Evolutionary conservation across 2,888 invertebrate species (phyloP).

Genomic region (Gari tellinella): DNA sequence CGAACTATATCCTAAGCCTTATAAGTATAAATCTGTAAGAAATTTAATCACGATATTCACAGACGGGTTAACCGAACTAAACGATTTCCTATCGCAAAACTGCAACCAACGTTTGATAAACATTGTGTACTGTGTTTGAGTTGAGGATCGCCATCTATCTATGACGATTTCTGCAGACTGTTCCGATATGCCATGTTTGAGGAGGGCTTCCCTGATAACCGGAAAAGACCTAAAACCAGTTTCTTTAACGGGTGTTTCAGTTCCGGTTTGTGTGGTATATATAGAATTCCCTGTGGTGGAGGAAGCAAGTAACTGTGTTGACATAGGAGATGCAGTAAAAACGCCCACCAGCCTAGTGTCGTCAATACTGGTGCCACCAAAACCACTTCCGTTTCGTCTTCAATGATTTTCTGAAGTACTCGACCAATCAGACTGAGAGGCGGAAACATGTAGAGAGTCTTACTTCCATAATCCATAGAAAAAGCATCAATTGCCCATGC

Average conservation of each 20-base stretch:
- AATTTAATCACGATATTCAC: slow-evolving; percentile 6
- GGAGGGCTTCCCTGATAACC: not conserved
- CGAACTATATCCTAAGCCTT: slow-evolving; percentile 40
- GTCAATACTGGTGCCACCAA: slow-evolving; percentile 28
- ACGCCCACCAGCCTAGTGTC: slow-evolving; percentile 31
- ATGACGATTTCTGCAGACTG: too few species aligned
- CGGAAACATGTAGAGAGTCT: slow-evolving; percentile 25
- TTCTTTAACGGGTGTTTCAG: slow-evolving; percentile 19
- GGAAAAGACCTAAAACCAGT: slow-evolving; percentile 27
- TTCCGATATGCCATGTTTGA: too few species aligned
- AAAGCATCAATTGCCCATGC: too few species aligned
- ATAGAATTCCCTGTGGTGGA: slow-evolving; percentile 5
- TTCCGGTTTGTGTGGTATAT: slow-evolving; percentile 15
- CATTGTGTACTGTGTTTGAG: too few species aligned
- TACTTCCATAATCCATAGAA: slow-evolving; percentile 6
- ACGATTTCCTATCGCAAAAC: too few species aligned
- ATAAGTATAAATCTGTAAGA: slow-evolving; percentile 26
- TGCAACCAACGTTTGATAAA: too few species aligned
- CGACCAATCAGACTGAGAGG: slow-evolving; percentile 23
- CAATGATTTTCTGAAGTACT: slow-evolving; percentile 18
- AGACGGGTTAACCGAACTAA: too few species aligned
- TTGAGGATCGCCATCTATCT: too few species aligned
- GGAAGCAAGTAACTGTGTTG: slow-evolving; percentile 4
- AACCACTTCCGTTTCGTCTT: slow-evolving; percentile 18
- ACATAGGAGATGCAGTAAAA: slow-evolving; percentile 1